Conservation (phyloP, 2,888 invertebrate species). For the Patella caerulea region DNA sequence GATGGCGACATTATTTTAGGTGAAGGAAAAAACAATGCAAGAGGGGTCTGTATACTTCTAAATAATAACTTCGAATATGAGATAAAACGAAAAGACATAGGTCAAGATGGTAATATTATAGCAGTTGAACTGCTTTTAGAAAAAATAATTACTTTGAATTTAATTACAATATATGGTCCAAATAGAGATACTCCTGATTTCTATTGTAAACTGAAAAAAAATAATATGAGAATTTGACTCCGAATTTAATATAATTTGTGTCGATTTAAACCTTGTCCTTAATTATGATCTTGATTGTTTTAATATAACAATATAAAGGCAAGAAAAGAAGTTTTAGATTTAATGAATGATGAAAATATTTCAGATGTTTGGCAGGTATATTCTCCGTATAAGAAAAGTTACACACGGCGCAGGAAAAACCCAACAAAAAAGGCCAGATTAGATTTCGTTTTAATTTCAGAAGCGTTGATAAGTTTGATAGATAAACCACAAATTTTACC, state of each 20-base stretch:
- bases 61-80: no score
- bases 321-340: not conserved
- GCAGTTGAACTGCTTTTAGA: not conserved
- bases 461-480: not conserved
- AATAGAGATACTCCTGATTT: not conserved
- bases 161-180: not conserved
- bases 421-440: not conserved
- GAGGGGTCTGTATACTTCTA: no score
- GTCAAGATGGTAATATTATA: not conserved
- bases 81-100: no score
- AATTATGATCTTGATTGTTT: not conserved
- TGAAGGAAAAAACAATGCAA: no score
- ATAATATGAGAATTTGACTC: not conserved
- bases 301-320: slow-evolving; percentile 4
- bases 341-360: no score
- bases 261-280: not conserved
- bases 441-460: not conserved
- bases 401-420: not conserved
- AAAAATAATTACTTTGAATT: not conserved
- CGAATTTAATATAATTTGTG: not conserved
- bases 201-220: no score
- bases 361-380: not conserved
- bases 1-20: no score
- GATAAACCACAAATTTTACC: not conserved
- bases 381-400: not conserved